A percentile compares a stretch with the other conserved stretches of the same genome.
Conservation (phyloP, 2,888 invertebrate species). For the Margaritifera margaritifera region DNA sequence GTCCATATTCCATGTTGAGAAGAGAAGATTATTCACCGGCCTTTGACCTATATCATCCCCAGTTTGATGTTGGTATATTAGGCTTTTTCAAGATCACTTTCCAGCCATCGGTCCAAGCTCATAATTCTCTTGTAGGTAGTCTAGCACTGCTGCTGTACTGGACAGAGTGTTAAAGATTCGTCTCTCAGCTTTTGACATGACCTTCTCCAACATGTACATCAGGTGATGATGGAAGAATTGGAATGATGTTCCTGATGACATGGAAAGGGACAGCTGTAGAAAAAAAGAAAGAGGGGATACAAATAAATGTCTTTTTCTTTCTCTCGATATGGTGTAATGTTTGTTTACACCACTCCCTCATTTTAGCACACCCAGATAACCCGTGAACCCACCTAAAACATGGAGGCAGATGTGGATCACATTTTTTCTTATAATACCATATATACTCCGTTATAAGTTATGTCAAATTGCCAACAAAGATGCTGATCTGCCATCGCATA, state of each 20-base stretch:
- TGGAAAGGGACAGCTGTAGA: constrained; percentile 74
- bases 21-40: too few relatives aligned
- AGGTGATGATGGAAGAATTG: constrained; percentile 95
- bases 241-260: constrained; percentile 81
- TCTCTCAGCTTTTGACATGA: constrained; percentile 83
- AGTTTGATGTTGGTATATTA: neutral
- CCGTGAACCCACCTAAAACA: neutral
- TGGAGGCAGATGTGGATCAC: too few relatives aligned
- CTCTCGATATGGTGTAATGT: neutral
- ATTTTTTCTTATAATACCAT: too few relatives aligned
- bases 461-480: too few relatives aligned
- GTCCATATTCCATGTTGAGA: too few relatives aligned
- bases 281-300: constrained; percentile 3
- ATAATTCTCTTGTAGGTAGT: constrained; percentile 80
- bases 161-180: constrained; percentile 85
- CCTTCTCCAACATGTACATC: constrained; percentile 93
- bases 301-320: neutral
- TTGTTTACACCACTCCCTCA: neutral
- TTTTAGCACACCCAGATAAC: neutral
- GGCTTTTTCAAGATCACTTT: neutral
- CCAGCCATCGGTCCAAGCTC: constrained; percentile 8
- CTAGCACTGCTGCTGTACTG: constrained; percentile 80
- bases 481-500: too few relatives aligned
- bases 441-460: too few relatives aligned
- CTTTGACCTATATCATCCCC: too few relatives aligned